Base-by-base conservation (phyloP, 1,140 invertebrate genomes). In the Drosophila athabasca region DNA sequence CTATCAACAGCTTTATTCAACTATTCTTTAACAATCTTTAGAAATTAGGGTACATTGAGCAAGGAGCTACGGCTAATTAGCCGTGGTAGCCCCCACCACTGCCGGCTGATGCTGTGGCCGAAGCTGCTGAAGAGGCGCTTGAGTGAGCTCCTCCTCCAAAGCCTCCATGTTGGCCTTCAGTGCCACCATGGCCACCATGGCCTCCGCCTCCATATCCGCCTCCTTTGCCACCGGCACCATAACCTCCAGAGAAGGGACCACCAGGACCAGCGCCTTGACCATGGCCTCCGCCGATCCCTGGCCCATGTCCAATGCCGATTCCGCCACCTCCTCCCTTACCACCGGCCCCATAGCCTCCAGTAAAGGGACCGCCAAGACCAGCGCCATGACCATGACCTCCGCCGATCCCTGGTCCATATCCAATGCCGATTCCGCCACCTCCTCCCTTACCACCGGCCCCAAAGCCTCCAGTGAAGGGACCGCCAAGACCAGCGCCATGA, bases 31-130 rank as follows among this genome's bases (percentile, higher is more conserved):
- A 84, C 79, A 84, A 80, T 79, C 62, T 55, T 17, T 62, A 61
- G n/a, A n/a, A 26, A 44, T 45, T 71, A 24, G 52, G 13, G 43
- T 11, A 53, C 17, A 7, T 22, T 15, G 0, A 3, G 9, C 2
- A 8, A 13, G 29, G 7, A 46, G 22, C 2, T 22, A 8, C 13
- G n/a, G 31, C 22, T 45, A 52, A 46, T 13, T 76, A 81, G 31
- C 78, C 58, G 7, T 76, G 66, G 15, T 81, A 82, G 22, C 76
- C 76, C 9, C 72, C 71, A 9, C 61, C 60, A 8, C 41, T 26
- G 3, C 59, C 35, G 1, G 62, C 49, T 11, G 46, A 29, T 0
- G 54, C 62, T 41, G 31, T 31, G 2, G 53, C 71, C n/a, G 57
- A 48, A 35, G 52, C 69, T 39, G 35, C 11, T 1, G 35, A 0